Evolutionary conservation across 2,797 vertebrate species (phyloP), one percentile per base, ranked within the genome.

Genomic region (Danio choprae): DNA sequence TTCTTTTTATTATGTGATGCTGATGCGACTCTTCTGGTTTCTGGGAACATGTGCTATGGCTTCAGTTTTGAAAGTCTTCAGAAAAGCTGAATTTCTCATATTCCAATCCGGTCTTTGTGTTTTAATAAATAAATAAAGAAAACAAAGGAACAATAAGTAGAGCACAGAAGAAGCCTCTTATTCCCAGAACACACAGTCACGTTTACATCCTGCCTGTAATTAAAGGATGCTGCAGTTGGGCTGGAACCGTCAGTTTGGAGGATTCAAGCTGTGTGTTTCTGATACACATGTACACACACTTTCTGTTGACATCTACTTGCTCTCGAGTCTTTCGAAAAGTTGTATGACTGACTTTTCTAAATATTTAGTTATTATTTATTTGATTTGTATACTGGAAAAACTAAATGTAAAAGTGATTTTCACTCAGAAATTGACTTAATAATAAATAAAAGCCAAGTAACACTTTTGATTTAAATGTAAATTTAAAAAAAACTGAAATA

Each of bases 81-180:
- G 7, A 67, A 55, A 67, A 18, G 18, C 44, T 56, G 10, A 9
- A 7, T 58, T 55, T 62, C 20, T 13, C 43, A 75, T 71, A 56
- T 65, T 29, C 77, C 50, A 6, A 67, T 70, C 56, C 75, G 59
- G 56, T 59, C 20, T 76, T 68, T 72, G 60, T 20, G 5, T 43
- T 70, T 62, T 41, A 78, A 77, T 65, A 81, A 80, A 73, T 77
- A 77, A 80, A 79, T 46, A 81, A 72, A 76, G 4, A 12, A 46
- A 55, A n/a, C 20, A 50, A 60, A 36, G 58, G 56, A 88, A 88
- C 86, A 91, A 90, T 85, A 92, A 90, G 89, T 90, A 87, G 85
- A 85, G 84, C 86, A 87, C 55, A 20, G 81, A 83, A 88, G 83
- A 83, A 87, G 81, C 85, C 81, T 70, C 78, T 22, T 79, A 82